Base-by-base conservation (phyloP, 2,113 vertebrate species). In the Pimephales promelas region DNA sequence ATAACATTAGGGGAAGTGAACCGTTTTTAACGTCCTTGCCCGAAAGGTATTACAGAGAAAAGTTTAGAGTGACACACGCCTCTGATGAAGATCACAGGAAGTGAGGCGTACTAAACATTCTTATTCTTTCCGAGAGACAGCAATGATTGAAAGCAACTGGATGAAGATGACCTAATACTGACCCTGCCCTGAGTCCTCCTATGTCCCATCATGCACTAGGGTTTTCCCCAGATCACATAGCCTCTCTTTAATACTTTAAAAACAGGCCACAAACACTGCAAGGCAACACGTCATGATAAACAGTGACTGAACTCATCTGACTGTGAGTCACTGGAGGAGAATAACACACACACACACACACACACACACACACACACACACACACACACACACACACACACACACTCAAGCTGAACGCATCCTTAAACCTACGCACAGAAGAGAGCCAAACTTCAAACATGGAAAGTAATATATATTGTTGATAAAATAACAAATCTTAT, bases 271-370 rank as follows among this genome's bases (percentile, higher is more conserved):
- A 43, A 82, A 82, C 80, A 16, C n/a, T 56, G 66, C 49, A 24
- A 56, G 66, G 56, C 52, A 24, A 72, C 80, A 82, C 9, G n/a
- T 73, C 80, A 43, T 11, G 34, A 73, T 59, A 74, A 74, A 47
- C 26, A 47, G 68, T n/a, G 24, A 57, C 81, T 61, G 36, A 82
- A 83, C 70, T 74, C 56, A 74, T 59, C 36, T 83, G 70, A 83
- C 81, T 47, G 5, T 76, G 47, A 76, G 24, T 76, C 73, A 76
- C 26, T n/a, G 28, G 10, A 45, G 49, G 16, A 56, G 47, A 75
- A 75, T 0, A 75, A 56, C 36, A 1, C 72, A 73, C 22, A 52
- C 5, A 7, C 52, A 54, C 16, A 22, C 16, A 18, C 28, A 4
- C 52, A 56, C 6, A 8, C 52, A 8, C 52, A 18, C 5, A 11